Evolutionary conservation across 2,888 invertebrate genomes (phyloP).

Genomic region (Cheilosia vernalis): DNA sequence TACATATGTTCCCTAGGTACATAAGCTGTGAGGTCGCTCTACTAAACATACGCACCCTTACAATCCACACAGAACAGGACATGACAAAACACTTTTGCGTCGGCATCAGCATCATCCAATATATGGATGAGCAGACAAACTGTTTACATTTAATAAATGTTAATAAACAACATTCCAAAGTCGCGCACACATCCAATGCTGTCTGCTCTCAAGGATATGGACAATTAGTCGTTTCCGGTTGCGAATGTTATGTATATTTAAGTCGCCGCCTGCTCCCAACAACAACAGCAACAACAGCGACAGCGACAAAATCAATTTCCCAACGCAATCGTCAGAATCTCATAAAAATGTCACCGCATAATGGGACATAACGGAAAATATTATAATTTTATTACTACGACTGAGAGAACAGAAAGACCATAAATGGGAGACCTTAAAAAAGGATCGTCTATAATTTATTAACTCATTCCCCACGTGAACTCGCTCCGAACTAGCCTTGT

Average conservation of each 20-base stretch:
- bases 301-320: constrained; percentile 58
- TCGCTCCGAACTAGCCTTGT: constrained; percentile 4
- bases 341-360: constrained; percentile 74
- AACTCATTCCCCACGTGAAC: constrained; percentile 28
- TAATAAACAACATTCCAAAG: constrained; percentile 50
- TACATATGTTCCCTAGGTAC: too few relatives aligned
- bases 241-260: constrained; percentile 5
- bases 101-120: constrained; percentile 9
- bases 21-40: not conserved
- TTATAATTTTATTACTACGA: constrained; percentile 73
- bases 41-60: constrained; percentile 26
- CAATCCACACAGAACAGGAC: constrained; percentile 28
- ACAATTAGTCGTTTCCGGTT: constrained; percentile 72
- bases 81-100: constrained; percentile 61
- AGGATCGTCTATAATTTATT: constrained; percentile 74
- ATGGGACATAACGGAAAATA: constrained; percentile 71
- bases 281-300: not conserved
- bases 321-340: constrained; percentile 52
- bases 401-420: too few relatives aligned
- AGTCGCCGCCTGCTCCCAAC: not conserved
- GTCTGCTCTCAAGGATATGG: constrained; percentile 66
- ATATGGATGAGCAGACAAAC: constrained; percentile 67
- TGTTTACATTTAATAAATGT: constrained; percentile 73
- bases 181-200: constrained; percentile 18
- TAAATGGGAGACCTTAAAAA: constrained; percentile 37